A percentile compares a stretch with the other conserved stretches of the same genome.
Evolutionary conservation across 2,797 vertebrate genomes (phyloP).

Genomic region (Clamator glandarius): DNA sequence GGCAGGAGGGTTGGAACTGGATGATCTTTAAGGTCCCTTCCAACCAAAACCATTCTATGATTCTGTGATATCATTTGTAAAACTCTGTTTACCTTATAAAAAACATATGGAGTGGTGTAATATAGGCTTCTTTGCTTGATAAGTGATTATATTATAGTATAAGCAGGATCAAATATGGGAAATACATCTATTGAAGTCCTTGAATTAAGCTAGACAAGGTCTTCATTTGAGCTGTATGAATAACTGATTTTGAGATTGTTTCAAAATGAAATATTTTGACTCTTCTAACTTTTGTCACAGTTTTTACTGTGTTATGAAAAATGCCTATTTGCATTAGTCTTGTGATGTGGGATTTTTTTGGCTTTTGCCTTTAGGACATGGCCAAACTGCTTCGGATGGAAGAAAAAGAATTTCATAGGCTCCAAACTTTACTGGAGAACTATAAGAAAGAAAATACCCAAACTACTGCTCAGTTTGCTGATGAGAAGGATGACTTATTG

Average conservation of each 20-base stretch:
- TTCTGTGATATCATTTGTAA: background rate
- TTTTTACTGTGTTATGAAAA: background rate
- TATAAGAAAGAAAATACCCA: slow-evolving; percentile 84
- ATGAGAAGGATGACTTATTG: slow-evolving; percentile 77
- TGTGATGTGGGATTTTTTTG: background rate
- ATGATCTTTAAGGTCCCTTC: too few species aligned
- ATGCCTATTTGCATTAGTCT: background rate
- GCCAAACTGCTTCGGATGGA: slow-evolving; percentile 78
- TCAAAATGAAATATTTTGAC: background rate
- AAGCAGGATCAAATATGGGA: background rate
- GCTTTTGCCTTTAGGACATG: slow-evolving; percentile 68
- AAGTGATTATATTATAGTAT: background rate
- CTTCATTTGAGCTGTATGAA: background rate
- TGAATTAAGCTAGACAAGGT: background rate
- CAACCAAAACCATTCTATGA: too few species aligned
- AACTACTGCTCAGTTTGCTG: slow-evolving; percentile 82
- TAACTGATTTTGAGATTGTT: background rate
- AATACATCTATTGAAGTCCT: background rate
- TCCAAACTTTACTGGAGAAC: slow-evolving; percentile 81
- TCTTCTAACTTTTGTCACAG: background rate
- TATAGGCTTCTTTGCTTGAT: background rate
- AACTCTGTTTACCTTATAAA: background rate
- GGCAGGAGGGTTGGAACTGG: too few species aligned
- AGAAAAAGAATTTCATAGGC: slow-evolving; percentile 83
- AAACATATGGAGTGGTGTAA: background rate